Conservation (phyloP, 2,113 vertebrate genomes). For the Pimephales promelas region DNA sequence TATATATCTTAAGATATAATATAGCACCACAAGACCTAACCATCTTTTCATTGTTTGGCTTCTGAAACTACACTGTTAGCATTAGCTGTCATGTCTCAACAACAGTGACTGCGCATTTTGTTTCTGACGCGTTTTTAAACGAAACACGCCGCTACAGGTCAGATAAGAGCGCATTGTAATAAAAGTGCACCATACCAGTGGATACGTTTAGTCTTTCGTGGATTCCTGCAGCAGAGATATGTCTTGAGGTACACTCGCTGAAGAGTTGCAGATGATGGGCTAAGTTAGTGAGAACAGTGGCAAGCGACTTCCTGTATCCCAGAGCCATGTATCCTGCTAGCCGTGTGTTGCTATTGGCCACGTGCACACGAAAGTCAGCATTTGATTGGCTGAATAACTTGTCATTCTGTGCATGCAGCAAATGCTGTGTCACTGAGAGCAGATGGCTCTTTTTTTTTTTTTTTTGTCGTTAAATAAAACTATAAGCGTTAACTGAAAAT, state of each 20-base stretch:
- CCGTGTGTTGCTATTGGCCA: not conserved
- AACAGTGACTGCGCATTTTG: constrained; percentile 8
- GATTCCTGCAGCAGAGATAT: not conserved
- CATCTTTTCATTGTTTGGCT: not conserved
- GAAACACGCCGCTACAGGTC: not conserved
- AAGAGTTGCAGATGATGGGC: not conserved
- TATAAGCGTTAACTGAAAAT: too few species aligned
- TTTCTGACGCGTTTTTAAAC: too few species aligned
- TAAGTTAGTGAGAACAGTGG: not conserved
- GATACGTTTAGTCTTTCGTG: not conserved
- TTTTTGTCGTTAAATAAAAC: too few species aligned
- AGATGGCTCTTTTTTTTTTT: not conserved
- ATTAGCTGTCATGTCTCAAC: constrained; percentile 10
- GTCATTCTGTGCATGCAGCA: not conserved
- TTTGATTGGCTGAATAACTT: constrained; percentile 1
- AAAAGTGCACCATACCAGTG: not conserved
- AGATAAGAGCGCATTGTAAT: not conserved
- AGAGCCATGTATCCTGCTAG: not conserved
- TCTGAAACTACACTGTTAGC: not conserved
- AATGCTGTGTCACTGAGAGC: not conserved
- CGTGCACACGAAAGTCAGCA: not conserved
- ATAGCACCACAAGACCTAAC: not conserved
- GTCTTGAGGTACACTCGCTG: not conserved
- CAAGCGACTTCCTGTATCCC: not conserved
- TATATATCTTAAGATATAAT: not conserved